A percentile compares a stretch with the other conserved stretches of the same genome.
Evolutionary conservation across 1,140 invertebrate genomes (phyloP).

Genomic region (Leptopilina clavipes): DNA sequence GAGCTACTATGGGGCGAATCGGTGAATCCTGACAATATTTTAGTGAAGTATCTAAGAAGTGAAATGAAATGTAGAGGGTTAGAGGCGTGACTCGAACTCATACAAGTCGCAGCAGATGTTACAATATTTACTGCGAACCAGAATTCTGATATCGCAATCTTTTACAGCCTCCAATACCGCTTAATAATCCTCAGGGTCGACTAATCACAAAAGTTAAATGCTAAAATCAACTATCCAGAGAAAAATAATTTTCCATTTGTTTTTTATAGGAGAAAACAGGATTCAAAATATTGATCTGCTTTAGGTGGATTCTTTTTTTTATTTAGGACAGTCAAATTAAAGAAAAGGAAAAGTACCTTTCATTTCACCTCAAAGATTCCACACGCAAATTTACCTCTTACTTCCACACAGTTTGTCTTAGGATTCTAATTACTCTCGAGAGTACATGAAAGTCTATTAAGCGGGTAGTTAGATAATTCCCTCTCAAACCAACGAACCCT

Average conservation of each 20-base stretch:
- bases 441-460: slow-evolving; percentile 41
- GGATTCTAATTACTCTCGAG: slow-evolving; percentile 43
- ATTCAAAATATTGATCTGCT: too few species aligned
- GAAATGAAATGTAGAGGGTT: slow-evolving; percentile 68
- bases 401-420: slow-evolving; percentile 29
- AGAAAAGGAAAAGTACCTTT: neutral
- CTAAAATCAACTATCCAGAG: neutral
- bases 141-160: slow-evolving; percentile 36
- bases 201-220: slow-evolving; percentile 5
- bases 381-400: slow-evolving; percentile 22
- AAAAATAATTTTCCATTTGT: neutral
- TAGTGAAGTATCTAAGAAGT: slow-evolving; percentile 64
- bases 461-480: slow-evolving; percentile 47
- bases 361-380: neutral
- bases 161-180: neutral
- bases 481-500: slow-evolving; percentile 39
- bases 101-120: slow-evolving; percentile 68
- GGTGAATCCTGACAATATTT: slow-evolving; percentile 56
- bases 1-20: neutral
- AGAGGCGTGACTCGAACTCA: slow-evolving; percentile 65
- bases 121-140: slow-evolving; percentile 66
- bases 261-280: neutral
- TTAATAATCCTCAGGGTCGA: slow-evolving; percentile 53
- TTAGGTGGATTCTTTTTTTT: too few species aligned
- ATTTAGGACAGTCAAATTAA: neutral